Evolutionary conservation across 2,797 vertebrate species (phyloP).

Genomic region (Xyrichtys novacula): DNA sequence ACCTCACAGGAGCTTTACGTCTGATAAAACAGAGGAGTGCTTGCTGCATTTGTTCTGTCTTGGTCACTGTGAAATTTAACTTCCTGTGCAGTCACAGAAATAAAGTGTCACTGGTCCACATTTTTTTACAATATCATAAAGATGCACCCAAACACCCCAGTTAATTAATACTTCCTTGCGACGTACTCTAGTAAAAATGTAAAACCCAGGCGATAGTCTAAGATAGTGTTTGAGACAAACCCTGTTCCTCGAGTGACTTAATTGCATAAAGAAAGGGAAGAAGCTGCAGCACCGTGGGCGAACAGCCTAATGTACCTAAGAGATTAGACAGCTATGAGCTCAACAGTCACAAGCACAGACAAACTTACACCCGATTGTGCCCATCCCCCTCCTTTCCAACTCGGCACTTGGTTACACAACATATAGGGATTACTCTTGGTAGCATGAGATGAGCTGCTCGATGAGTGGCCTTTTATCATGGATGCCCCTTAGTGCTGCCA

Average conservation of each 20-base stretch:
- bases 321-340: constrained; percentile 80
- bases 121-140: too few relatives aligned
- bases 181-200: not conserved
- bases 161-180: too few relatives aligned
- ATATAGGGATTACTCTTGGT: constrained; percentile 85
- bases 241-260: constrained; percentile 57
- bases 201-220: not conserved
- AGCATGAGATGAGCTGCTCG: constrained; percentile 77
- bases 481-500: constrained; percentile 58
- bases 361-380: constrained; percentile 70
- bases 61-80: too few relatives aligned
- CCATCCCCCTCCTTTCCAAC: constrained; percentile 79
- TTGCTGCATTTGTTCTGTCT: too few relatives aligned
- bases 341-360: constrained; percentile 72
- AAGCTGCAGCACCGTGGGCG: constrained; percentile 44
- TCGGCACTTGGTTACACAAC: constrained; percentile 89
- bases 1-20: too few relatives aligned
- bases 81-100: too few relatives aligned
- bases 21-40: too few relatives aligned
- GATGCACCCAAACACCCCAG: too few relatives aligned
- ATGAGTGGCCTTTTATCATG: constrained; percentile 80
- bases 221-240: constrained; percentile 3
- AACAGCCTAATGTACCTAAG: constrained; percentile 76
- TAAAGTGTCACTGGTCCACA: too few relatives aligned
- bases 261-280: constrained; percentile 48